Evolutionary conservation across 1,140 invertebrate species (phyloP).

Genomic region (Trichonephila clavata): DNA sequence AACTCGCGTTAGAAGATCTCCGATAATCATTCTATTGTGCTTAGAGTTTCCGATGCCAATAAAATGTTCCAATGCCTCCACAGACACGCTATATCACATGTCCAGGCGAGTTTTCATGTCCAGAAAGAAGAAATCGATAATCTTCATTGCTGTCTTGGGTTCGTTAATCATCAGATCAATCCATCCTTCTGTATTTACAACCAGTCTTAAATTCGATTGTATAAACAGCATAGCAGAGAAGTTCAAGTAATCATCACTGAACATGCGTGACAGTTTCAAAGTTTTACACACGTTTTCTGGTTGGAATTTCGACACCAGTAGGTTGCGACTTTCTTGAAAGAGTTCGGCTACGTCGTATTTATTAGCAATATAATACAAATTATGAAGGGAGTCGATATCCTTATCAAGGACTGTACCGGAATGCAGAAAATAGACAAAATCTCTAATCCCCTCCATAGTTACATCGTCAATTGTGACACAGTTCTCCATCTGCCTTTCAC

Average conservation of each 20-base stretch:
- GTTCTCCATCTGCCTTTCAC: not conserved
- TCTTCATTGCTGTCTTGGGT: not conserved
- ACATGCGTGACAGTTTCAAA: not conserved
- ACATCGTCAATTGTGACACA: not conserved
- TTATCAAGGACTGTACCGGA: not conserved
- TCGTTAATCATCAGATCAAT: not conserved
- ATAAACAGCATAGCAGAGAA: not conserved
- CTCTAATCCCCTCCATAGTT: not conserved
- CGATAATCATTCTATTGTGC: too few relatives aligned
- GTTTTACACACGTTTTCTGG: not conserved
- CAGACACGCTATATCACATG: too few relatives aligned
- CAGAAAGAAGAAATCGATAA: not conserved
- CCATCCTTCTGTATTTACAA: not conserved
- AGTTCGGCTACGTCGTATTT: slow-evolving; percentile 15
- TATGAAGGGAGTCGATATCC: not conserved
- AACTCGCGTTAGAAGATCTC: too few relatives aligned
- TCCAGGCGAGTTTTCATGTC: too few relatives aligned
- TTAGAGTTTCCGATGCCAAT: too few relatives aligned
- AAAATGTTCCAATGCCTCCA: too few relatives aligned
- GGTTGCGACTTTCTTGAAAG: not conserved
- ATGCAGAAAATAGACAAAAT: not conserved
- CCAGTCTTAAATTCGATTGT: not conserved
- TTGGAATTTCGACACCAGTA: not conserved
- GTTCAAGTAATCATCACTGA: not conserved
- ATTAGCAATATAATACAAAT: slow-evolving; percentile 12